Base-by-base conservation (phyloP, 2,888 invertebrate species). In the Tricholauxania praeusta region DNA sequence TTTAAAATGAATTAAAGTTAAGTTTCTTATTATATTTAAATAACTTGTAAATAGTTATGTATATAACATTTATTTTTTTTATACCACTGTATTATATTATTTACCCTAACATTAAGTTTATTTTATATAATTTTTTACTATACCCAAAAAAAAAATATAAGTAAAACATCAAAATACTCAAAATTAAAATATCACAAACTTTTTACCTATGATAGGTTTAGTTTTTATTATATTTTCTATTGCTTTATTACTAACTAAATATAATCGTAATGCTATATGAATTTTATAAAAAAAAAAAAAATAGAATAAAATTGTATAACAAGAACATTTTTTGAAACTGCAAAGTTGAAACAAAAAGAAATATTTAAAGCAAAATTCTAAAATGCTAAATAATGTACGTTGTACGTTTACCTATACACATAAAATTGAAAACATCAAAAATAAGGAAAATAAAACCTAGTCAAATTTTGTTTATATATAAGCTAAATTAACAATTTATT, bases 361-460 rank as follows among this genome's bases (percentile, higher is more conserved):
- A 64, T 71, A 67, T 28, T 2, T 39, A 10, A 22, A 74, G 69
- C 10, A 49, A 78, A 71, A 62, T 71, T 77, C 72, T 69, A 22
- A 75, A 75, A 72, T 69, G 73, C 73, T 74, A 74, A 74, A 78
- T 76, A 64, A 77, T 8, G 7, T 39, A 39, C 39, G 39, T 39
- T 8, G 7, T 39, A 39, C 39, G 39, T 39, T 39, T 39, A 39
- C 39, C 39, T 10, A 39, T 10, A 39, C 1, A 39, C 10, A 39
- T 39, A 7, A 39, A 78, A 68, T 64, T 71, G 51, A 10, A 55
- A 15, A 64, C 51, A 59, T 67, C 59, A 62, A 49, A 67, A 72
- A 60, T 81, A 83, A 85, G 82, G 82, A 80, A 85, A 85, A 83
- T 83, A 81, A 84, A 74, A 75, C 83, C 84, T 84, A 84, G 84